Conservation (phyloP, 1,140 invertebrate species). For the Bradynema listronoti region DNA sequence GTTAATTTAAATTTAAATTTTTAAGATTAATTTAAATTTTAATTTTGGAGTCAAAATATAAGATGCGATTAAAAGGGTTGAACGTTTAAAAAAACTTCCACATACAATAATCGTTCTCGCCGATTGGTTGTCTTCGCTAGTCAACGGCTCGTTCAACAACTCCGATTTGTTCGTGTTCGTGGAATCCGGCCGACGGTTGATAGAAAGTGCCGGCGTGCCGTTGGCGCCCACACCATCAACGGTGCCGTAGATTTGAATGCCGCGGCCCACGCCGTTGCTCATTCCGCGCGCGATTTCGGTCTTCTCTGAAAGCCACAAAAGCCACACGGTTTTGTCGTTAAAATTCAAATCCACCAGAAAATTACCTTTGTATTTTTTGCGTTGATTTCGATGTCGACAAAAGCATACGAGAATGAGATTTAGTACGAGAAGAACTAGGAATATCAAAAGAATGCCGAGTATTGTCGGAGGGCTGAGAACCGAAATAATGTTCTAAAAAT, state of each 20-base stretch:
- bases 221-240: slow-evolving; percentile 22
- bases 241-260: slow-evolving; percentile 53
- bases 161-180: slow-evolving; percentile 37
- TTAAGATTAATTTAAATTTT: neutral
- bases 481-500: slow-evolving; percentile 16
- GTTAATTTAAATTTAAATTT: too few species aligned
- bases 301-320: slow-evolving; percentile 37
- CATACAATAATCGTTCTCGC: slow-evolving; percentile 54
- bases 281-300: slow-evolving; percentile 36
- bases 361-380: slow-evolving; percentile 33
- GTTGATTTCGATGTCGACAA: slow-evolving; percentile 23
- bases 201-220: slow-evolving; percentile 25
- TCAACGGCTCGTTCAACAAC: slow-evolving; percentile 25
- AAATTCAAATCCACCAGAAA: neutral
- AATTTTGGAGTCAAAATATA: too few species aligned
- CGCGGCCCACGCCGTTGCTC: slow-evolving; percentile 28
- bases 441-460: neutral
- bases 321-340: slow-evolving; percentile 7
- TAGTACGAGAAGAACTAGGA: slow-evolving; percentile 20
- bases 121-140: slow-evolving; percentile 53
- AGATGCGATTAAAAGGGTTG: neutral
- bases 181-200: slow-evolving; percentile 31
- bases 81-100: neutral
- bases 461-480: neutral
- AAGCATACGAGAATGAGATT: slow-evolving; percentile 28